Evolutionary conservation across 1,140 invertebrate species (phyloP).

Genomic region (Brachionus asplanchnoidis): DNA sequence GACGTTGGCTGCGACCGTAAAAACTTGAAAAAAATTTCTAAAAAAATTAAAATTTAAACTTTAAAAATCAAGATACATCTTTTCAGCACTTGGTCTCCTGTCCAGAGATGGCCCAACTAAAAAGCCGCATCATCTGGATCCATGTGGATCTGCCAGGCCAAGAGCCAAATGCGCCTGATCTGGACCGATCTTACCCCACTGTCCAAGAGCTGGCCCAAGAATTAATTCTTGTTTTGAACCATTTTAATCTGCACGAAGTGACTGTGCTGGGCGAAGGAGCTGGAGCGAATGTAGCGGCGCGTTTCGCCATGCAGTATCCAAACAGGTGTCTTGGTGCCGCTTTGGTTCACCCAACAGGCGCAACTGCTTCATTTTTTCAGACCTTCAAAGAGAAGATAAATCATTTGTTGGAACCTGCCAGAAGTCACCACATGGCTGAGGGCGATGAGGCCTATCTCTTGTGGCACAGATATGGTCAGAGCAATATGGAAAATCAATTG

Average conservation of each 20-base stretch:
- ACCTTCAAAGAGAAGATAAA: conserved; percentile 70
- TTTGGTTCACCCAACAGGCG: conserved; percentile 80
- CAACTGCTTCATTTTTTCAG: conserved; percentile 77
- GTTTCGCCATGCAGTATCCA: conserved; percentile 75
- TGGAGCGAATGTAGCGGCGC: conserved; percentile 77
- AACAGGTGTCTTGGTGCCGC: conserved; percentile 70
- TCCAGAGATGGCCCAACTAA: conserved; percentile 75
- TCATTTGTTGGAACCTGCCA: conserved; percentile 46
- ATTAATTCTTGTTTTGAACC: conserved; percentile 34
- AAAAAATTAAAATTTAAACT: conserved; percentile 47
- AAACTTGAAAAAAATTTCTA: background rate
- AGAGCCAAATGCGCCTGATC: conserved; percentile 69
- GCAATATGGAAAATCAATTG: background rate
- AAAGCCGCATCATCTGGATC: conserved; percentile 77
- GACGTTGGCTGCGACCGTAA: conserved; percentile 83
- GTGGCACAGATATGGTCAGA: conserved; percentile 50
- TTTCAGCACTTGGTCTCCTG: conserved; percentile 63
- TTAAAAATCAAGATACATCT: conserved; percentile 51
- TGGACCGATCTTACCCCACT: conserved; percentile 52
- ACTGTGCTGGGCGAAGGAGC: conserved; percentile 83
- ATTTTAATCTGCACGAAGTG: conserved; percentile 61
- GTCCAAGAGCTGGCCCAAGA: conserved; percentile 35
- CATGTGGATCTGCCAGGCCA: conserved; percentile 83
- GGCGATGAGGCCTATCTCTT: background rate
- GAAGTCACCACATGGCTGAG: background rate